Conservation (phyloP, 1,140 invertebrate species). For the Hyles vespertilio region DNA sequence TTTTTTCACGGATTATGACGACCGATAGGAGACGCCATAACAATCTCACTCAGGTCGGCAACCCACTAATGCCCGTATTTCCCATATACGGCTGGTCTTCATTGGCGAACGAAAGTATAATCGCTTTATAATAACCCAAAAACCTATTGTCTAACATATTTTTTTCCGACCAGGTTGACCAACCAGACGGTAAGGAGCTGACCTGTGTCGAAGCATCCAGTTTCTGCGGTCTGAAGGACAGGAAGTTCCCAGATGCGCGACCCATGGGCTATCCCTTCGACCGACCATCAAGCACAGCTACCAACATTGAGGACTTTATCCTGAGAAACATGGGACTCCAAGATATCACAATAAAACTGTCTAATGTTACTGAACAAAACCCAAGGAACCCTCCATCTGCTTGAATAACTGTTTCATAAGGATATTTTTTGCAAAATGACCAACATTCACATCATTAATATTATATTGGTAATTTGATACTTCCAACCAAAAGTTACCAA, state of each 20-base stretch:
- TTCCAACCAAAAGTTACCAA: no score
- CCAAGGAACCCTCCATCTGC: conserved; percentile 47
- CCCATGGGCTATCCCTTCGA: conserved; percentile 86
- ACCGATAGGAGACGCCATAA: no score
- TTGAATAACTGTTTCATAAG: no score
- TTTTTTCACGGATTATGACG: no score
- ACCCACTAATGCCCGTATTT: no score
- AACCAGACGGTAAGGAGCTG: conserved; percentile 71
- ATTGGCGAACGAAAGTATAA: no score
- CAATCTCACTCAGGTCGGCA: no score
- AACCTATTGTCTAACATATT: background rate
- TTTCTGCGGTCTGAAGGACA: conserved; percentile 82
- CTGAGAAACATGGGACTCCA: conserved; percentile 76
- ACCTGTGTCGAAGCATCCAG: conserved; percentile 80
- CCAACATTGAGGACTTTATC: conserved; percentile 77
- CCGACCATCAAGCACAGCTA: conserved; percentile 73
- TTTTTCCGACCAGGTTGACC: conserved; percentile 45
- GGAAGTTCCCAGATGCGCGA: conserved; percentile 80
- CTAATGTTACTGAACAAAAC: conserved; percentile 52
- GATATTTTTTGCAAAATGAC: no score
- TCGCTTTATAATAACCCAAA: no score
- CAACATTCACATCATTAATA: no score
- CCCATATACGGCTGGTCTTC: no score
- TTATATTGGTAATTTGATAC: no score
- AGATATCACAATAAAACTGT: conserved; percentile 69